These are phyloP conservation scores for Esox masquinongy DNA, from an alignment of 2,797 vertebrate species.

Conservation along the genomic window DNA sequence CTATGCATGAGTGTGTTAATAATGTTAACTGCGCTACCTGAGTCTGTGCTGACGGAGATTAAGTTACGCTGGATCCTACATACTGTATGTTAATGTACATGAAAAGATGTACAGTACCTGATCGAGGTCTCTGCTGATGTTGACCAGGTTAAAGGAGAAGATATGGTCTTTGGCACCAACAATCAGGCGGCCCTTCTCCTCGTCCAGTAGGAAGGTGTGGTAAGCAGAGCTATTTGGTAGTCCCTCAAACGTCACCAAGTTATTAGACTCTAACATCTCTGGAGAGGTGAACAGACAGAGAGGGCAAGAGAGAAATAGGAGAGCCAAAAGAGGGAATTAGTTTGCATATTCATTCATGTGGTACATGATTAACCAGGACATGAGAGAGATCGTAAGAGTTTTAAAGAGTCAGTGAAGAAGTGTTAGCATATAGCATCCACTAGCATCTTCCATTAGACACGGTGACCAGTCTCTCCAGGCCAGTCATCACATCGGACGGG, in stretches of 20 bases:
- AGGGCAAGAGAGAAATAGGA: not conserved
- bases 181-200: constrained; percentile 90
- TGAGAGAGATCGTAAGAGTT: not conserved
- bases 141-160: constrained; percentile 95
- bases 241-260: constrained; percentile 90
- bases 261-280: constrained; percentile 98
- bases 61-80: not conserved
- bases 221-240: constrained; percentile 93
- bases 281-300: constrained; percentile 58
- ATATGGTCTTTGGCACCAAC: constrained; percentile 97
- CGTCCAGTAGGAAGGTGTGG: constrained; percentile 94
- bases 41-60: constrained; percentile 9
- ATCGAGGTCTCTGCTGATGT: constrained; percentile 91
- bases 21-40: not conserved
- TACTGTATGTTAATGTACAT: not conserved
- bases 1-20: not conserved
- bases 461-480: not conserved
- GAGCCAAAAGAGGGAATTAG: not conserved
- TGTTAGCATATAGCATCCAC: not conserved
- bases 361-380: not conserved
- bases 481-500: not conserved
- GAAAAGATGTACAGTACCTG: constrained; percentile 60
- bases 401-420: not conserved
- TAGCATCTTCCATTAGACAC: not conserved
- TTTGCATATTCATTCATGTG: not conserved